These are phyloP conservation scores for Oithona nana DNA, from an alignment of 2,888 invertebrate species.

Conservation along the genomic window DNA sequence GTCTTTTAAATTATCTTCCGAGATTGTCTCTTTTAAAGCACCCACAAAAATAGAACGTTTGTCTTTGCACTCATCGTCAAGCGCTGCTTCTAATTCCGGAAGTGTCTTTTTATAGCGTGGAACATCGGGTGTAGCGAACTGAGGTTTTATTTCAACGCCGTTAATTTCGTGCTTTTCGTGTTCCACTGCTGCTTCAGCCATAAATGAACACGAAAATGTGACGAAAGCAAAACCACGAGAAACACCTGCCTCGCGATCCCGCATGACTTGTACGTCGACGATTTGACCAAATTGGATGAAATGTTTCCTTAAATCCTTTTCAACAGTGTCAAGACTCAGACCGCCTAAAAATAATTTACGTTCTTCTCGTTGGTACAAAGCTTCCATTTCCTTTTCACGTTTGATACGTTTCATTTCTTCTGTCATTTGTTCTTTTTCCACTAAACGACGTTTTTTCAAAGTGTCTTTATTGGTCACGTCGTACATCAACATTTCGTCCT, in stretches of 20 bases:
- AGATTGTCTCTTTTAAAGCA: conserved; percentile 10
- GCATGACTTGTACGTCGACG: conserved; percentile 10
- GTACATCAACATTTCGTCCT: conserved; percentile 16
- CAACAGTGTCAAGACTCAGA: neutral
- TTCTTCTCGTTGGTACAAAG: neutral
- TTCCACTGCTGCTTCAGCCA: conserved; percentile 15
- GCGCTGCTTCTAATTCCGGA: conserved; percentile 1
- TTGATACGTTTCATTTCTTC: conserved; percentile 1
- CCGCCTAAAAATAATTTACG: conserved; percentile 13
- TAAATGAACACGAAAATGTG: conserved; percentile 15
- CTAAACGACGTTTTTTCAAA: neutral
- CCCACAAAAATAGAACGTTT: conserved; percentile 15
- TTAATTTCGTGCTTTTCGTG: neutral
- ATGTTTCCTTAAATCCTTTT: conserved; percentile 8
- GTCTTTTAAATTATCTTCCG: neutral
- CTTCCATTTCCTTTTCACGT: conserved; percentile 1
- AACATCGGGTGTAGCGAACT: conserved; percentile 5
- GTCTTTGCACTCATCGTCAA: conserved; percentile 11
- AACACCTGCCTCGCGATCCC: neutral
- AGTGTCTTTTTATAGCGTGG: conserved; percentile 8
- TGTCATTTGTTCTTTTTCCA: neutral
- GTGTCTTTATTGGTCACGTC: conserved; percentile 8
- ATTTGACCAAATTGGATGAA: conserved; percentile 3
- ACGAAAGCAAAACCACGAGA: conserved; percentile 15
- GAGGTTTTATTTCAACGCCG: neutral